Evolutionary conservation across 2,113 vertebrate genomes (phyloP), one percentile per base, ranked within the genome.

Genomic region (Ia io): DNA sequence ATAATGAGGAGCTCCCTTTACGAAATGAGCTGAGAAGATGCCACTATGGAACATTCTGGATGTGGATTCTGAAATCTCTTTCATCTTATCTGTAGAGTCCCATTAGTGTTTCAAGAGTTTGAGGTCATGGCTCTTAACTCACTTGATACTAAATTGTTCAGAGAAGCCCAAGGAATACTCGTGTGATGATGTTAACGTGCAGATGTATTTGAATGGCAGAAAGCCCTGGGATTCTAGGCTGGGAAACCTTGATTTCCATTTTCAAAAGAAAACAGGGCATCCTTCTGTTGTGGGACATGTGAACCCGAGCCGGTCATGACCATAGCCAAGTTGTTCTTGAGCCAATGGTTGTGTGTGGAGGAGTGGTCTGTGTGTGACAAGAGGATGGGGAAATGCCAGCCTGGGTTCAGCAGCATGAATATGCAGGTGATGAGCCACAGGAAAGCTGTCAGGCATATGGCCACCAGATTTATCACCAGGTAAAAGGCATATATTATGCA

Each of bases 381-480:
- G 40, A 92, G 6, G 2, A 77, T 53, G 87, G 83, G 86, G 71
- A 85, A 30, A 40, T 69, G 11, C n/a, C 42, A 49, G 73, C 28
- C 22, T 74, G 56, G 28, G 69, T 67, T 70, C 3, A 0, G 42
- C 35, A 56, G 59, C 20, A 32, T 70, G 78, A 83, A 84, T 91
- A 35, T 59, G 22, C 73, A 76, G 78, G 79, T 87, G 69, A 95
- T 53, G 82, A 93, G 78, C 90, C 88, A 32, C 0, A 25, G 79
- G 12, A 59, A 95, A 80, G 91, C 47, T 96, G 97, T 92, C 94
- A 95, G 63, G 90, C 11, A 25, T 9, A 35, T 12, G 78, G 59
- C 32, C 76, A 28, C 86, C 76, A 95, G 86, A 94, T 90, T 95
- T 96, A 84, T 97, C 61, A 82, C 71, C 0, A 59, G 69, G 95